Evolutionary conservation across 2,888 invertebrate genomes (phyloP).

Genomic region (Patella ulyssiponensis): DNA sequence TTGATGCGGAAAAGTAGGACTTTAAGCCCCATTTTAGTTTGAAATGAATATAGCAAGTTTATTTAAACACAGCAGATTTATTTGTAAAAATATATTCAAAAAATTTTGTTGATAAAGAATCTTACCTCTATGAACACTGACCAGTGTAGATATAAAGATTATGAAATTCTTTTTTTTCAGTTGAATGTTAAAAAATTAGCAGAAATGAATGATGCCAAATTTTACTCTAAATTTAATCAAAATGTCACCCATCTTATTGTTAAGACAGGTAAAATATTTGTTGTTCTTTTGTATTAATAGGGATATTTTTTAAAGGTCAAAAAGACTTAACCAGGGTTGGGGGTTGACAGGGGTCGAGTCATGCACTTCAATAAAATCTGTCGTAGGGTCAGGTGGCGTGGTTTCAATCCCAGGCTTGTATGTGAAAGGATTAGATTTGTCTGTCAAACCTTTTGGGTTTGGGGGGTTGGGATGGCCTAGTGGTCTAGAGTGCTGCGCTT

Average conservation of each 20-base stretch:
- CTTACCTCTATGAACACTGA: no score
- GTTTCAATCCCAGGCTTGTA: not conserved
- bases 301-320: conserved; percentile 16
- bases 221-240: conserved; percentile 50
- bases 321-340: not conserved
- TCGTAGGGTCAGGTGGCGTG: not conserved
- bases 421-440: conserved; percentile 10
- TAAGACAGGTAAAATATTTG: conserved; percentile 44
- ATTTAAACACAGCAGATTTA: no score
- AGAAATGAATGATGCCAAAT: conserved; percentile 43
- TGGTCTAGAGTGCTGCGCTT: no score
- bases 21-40: no score
- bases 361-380: not conserved
- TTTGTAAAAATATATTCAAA: no score
- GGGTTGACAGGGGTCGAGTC: not conserved
- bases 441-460: not conserved
- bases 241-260: conserved; percentile 59
- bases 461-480: no score
- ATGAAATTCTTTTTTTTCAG: conserved; percentile 38
- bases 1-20: no score
- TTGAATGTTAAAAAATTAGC: conserved; percentile 48
- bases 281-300: no score
- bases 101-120: no score
- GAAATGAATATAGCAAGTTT: no score
- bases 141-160: no score